A percentile compares a stretch with the other conserved stretches of the same genome.
Conservation (phyloP, 2,797 vertebrate genomes). For the Taenioides sp. region DNA sequence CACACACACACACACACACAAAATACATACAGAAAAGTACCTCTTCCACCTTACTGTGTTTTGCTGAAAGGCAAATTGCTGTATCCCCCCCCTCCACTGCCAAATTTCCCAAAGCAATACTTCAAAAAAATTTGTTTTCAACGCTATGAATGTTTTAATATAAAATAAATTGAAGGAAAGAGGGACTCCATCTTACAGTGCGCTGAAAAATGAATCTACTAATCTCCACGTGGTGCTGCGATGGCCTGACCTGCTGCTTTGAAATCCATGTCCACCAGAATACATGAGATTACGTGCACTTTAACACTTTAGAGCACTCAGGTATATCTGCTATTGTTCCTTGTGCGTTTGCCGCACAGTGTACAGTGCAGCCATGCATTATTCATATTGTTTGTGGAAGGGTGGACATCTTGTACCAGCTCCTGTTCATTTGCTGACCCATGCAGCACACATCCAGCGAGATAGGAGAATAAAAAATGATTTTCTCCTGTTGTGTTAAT, state of each 20-base stretch:
- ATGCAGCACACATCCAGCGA: slow-evolving; percentile 12
- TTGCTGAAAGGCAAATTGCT: neutral
- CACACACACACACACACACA: no score
- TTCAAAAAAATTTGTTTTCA: neutral
- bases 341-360: neutral
- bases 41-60: neutral
- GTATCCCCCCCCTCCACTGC: neutral
- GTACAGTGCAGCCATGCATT: slow-evolving; percentile 28
- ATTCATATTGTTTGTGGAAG: slow-evolving; percentile 34
- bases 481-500: slow-evolving; percentile 33
- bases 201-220: neutral
- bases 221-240: slow-evolving; percentile 5
- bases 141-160: slow-evolving; percentile 14
- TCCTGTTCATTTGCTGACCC: slow-evolving; percentile 25
- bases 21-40: neutral
- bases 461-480: slow-evolving; percentile 25
- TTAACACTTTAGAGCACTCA: slow-evolving; percentile 9
- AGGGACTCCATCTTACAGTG: neutral
- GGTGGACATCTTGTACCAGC: slow-evolving; percentile 10
- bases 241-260: neutral
- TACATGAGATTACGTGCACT: neutral
- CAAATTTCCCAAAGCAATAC: slow-evolving; percentile 1
- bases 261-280: neutral
- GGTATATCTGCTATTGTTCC: slow-evolving; percentile 12
- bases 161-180: neutral